Base-by-base conservation (phyloP, 2,888 invertebrate species). In the Parochlus steinenii region DNA sequence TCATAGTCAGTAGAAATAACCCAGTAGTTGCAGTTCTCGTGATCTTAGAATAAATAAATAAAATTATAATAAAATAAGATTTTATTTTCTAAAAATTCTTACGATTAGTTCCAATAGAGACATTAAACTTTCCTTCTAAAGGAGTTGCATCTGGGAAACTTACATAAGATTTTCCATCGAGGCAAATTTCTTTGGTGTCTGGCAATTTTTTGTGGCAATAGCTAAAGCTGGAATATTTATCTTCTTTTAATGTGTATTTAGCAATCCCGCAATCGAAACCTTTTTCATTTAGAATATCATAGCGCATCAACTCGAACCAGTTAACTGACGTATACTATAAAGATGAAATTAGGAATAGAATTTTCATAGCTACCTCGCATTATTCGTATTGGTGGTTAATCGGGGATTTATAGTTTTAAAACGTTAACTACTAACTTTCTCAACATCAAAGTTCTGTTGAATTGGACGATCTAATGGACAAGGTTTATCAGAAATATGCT, bases 381-480 rank as follows among this genome's bases (percentile, higher is more conserved):
- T n/a, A n/a, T n/a, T n/a, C n/a, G n/a, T n/a, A n/a, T n/a, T n/a
- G n/a, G n/a, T n/a, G n/a, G n/a, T n/a, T n/a, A n/a, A n/a, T n/a
- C n/a, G n/a, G n/a, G n/a, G n/a, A n/a, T n/a, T n/a, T n/a, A n/a
- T n/a, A n/a, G n/a, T n/a, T n/a, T n/a, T n/a, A n/a, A n/a, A n/a
- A n/a, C n/a, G n/a, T n/a, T n/a, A n/a, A 19, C 20, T 22, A 15
- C 22, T 31, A 8, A 33, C 33, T 19, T 33, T 33, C 10, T 26
- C 3, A 4, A 33, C 12, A 33, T 33, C 33, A 19, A 33, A 33
- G 12, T 33, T 25, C 10, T 33, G 33, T 18, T 26, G 25, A 8
- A 33, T 18, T 11, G 33, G 33, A 11, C 33, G 23, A 4, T 26
- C 33, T 3, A n/a, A n/a, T n/a, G 25, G 25, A 26, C 33, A 33